Evolutionary conservation across 2,113 vertebrate species (phyloP), one percentile per base, ranked within the genome.

Genomic region (Benitochromis conjunctus): DNA sequence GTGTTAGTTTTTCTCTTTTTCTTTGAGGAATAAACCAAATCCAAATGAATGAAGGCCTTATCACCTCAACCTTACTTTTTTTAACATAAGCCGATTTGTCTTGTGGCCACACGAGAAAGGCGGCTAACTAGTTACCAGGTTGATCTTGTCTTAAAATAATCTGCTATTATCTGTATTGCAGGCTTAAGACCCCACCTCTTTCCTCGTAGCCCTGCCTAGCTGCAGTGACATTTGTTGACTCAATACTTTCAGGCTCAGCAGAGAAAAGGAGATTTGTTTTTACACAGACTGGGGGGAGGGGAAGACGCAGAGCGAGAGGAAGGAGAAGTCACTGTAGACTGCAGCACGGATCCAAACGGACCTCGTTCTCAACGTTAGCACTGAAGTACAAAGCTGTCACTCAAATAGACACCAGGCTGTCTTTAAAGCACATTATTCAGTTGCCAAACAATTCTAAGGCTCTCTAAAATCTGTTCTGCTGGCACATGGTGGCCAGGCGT

Each of bases 211-310:
- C 92, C 89, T 90, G 91, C 91, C 86, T 82, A 46, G 88, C 93
- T 88, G 90, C 85, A 86, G 89, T 96, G 95, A 95, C 95, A 96
- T 96, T 95, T 96, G 96, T 96, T 96, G 95, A 96, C 95, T 95
- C 92, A 94, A 93, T 96, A 94, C 94, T 95, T 95, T 94, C 92
- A 92, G 93, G 90, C 94, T 93, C 79, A 86, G 93, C 91, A 94
- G 93, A 94, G 94, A 95, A 95, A 96, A 96, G 92, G 91, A 95
- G 94, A 95, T 96, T 96, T 96, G 94, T 96, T 96, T 95, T 96
- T 94, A 88, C 92, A 91, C 92, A 83, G 86, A 85, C 81, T 94
- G 95, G 95, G 94, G 94, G 95, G 96, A 96, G 85, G 94, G 93
- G 92, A 88, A 69, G 81, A 76, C 60, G 85, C 86, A 83, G 80